Conservation (phyloP, 2,113 vertebrate genomes). For the Piliocolobus tephrosceles region DNA sequence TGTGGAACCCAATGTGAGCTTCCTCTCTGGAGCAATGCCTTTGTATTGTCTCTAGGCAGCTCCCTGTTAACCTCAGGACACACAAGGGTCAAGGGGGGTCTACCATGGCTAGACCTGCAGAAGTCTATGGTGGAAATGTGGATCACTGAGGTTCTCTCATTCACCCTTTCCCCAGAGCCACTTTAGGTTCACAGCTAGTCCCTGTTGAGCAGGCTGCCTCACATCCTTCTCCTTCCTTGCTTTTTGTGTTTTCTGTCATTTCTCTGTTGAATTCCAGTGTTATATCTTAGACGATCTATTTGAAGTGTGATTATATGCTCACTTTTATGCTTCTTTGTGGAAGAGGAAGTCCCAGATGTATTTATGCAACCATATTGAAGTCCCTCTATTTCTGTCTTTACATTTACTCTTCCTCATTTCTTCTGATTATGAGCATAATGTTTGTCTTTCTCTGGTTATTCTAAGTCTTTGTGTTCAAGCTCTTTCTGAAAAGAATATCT, state of each 20-base stretch:
- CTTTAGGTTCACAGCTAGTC: neutral
- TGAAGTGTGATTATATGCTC: neutral
- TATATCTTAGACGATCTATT: neutral
- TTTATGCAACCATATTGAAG: neutral
- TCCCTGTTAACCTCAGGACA: neutral
- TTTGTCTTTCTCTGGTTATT: slow-evolving; percentile 19
- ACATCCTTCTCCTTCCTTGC: neutral
- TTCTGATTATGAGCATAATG: neutral
- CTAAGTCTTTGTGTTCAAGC: neutral
- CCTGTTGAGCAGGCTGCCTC: neutral
- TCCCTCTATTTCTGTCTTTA: neutral
- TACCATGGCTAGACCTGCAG: neutral
- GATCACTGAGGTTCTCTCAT: neutral
- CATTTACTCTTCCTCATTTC: neutral
- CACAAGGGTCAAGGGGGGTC: neutral
- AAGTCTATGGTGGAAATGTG: neutral
- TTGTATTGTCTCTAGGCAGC: neutral
- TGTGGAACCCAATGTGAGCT: neutral
- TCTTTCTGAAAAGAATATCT: neutral
- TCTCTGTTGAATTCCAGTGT: neutral
- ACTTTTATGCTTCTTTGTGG: neutral
- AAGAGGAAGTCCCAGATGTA: neutral
- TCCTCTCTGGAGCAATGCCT: neutral
- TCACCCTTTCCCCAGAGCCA: neutral
- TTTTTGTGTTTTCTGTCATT: neutral